Evolutionary conservation across 2,113 vertebrate species (phyloP), one percentile per base, ranked within the genome.

Genomic region (Coregonus clupeaformis): DNA sequence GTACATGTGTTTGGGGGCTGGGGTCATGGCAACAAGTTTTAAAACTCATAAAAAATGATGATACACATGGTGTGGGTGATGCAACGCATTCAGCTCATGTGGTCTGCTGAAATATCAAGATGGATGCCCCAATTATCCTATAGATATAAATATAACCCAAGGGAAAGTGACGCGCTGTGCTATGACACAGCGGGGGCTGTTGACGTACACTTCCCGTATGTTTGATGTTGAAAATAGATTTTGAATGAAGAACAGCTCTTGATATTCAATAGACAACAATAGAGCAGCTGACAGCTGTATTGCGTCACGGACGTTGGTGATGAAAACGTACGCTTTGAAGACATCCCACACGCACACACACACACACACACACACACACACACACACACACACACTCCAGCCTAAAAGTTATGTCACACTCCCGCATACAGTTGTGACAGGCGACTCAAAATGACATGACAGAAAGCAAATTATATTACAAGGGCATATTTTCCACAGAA

Each of bases 381-480:
- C 32, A 6, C 32, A 32, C 32, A 32, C 32, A 6, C 32, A 32
- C 32, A 36, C 32, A 36, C 32, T 7, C 32, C 81, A 79, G 36
- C 36, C 11, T 11, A 42, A 42, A 42, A 11, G 36, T 42, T 42
- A 59, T 5, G 5, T n/a, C 4, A n/a, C 55, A 16, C 55, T 6
- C 65, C 3, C 62, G 30, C 14, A 7, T 11, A 24, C 18, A 45
- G 69, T 32, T 24, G 57, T 77, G 73, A 80, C 81, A 81, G 82
- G 70, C 79, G 36, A 42, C 4, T 78, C 29, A 16, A 29, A 52
- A 81, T 73, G 57, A 6, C 68, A 79, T 71, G 74, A 84, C 77
- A 30, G 69, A 73, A 71, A 75, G 77, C 72, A 72, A 79, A 80
- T 72, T 70, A 82, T 78, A 74, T 76, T 80, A 76, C 75, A 69